Evolutionary conservation across 2,888 invertebrate species (phyloP), one percentile per base, ranked within the genome.

Genomic region (Ochropleura plecta): DNA sequence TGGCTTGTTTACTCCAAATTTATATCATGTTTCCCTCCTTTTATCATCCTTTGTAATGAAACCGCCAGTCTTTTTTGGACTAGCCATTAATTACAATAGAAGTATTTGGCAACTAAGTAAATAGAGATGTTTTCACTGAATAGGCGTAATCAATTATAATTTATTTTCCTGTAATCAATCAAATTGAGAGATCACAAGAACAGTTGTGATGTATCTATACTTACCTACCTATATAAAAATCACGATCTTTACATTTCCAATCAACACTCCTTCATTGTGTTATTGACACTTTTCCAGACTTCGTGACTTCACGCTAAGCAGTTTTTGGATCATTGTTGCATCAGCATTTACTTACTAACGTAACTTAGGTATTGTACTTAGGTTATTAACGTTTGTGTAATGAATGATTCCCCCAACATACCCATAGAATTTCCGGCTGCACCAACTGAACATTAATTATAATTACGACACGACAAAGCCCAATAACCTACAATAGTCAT

Each of bases 381-480:
- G 4, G 3, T 10, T 48, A 69, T 48, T 55, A 65, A 49, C 12
- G 8, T 12, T 20, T 12, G 20, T 20, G 42, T 40, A 48, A 62
- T 14, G 10, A 63, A 69, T 48, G 18, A 48, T 30, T 12, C n/a
- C 40, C 69, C 48, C 20, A 14, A 63, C 40, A 48, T 30, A 9
- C 20, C 51, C 44, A 55, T 51, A 63, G 5, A 62, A 73, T 73
- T 53, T 53, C 44, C 42, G 20, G 30, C n/a, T 60, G 51, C 5
- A 57, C 46, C 66, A 59, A 46, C 42, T 16, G 9, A 60, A 70
- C 51, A 82, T 57, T 70, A 77, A 70, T 76, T 82, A 66, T 63
- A 65, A 70, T 82, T 65, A 73, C 46, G 44, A 60, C 40, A 20
- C n/a, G n/a, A 66, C 57, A 81, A 83, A 69, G 48, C 72, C 30